These are phyloP conservation scores for Sciurus niger DNA, from an alignment of 2,113 vertebrate species.

Conservation along the genomic window DNA sequence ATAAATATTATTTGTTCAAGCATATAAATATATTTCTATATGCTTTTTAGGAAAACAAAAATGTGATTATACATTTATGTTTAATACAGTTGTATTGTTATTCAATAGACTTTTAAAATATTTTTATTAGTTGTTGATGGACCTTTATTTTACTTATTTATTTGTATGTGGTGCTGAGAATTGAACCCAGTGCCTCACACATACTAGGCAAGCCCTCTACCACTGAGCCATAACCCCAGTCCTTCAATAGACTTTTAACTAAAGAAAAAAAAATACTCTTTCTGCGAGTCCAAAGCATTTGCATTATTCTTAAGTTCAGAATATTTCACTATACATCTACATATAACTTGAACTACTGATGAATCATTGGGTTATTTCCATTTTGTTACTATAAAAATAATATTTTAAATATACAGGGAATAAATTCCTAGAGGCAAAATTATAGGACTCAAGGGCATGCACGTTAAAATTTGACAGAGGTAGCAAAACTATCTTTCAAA, in stretches of 20 bases:
- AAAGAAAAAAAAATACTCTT: neutral
- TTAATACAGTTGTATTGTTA: too few relatives aligned
- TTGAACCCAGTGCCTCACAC: too few relatives aligned
- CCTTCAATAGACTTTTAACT: neutral
- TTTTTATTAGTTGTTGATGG: too few relatives aligned
- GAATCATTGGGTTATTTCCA: constrained; percentile 43
- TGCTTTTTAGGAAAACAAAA: neutral
- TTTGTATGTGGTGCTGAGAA: too few relatives aligned
- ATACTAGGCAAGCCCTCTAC: too few relatives aligned
- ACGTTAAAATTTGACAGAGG: neutral
- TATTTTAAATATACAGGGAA: neutral
- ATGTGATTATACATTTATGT: neutral
- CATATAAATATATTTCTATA: neutral
- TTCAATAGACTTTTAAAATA: too few relatives aligned
- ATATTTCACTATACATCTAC: neutral
- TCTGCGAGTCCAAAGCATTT: neutral
- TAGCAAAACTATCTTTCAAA: neutral
- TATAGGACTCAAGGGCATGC: neutral
- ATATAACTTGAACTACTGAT: neutral
- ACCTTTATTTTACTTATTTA: too few relatives aligned
- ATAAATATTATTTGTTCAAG: neutral
- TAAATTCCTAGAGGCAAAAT: constrained; percentile 53
- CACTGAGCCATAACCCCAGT: too few relatives aligned
- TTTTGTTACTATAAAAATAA: neutral
- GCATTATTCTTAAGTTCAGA: constrained; percentile 15